These are phyloP conservation scores for Nettapus auritus DNA, from an alignment of 2,113 vertebrate genomes.

Conservation along the genomic window DNA sequence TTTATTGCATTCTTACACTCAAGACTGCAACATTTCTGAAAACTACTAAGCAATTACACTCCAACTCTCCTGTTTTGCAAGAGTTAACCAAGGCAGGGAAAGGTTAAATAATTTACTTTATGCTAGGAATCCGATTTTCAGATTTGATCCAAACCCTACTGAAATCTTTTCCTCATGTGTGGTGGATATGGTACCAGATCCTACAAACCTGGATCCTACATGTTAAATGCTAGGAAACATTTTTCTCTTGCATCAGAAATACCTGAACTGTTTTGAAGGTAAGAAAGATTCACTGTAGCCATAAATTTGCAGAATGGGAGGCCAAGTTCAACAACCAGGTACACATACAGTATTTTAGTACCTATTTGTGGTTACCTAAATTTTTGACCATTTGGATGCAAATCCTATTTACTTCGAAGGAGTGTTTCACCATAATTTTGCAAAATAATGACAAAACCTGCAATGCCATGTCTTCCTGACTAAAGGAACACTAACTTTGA, in stretches of 20 bases:
- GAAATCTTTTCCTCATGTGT: not conserved
- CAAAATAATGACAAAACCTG: not conserved
- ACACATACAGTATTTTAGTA: not conserved
- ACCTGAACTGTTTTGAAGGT: not conserved
- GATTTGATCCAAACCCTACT: not conserved
- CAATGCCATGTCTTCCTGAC: not conserved
- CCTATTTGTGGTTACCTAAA: not conserved
- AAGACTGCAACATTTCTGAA: not conserved
- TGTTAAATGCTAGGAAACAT: not conserved
- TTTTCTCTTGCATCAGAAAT: not conserved
- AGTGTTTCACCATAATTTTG: not conserved
- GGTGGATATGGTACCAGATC: not conserved
- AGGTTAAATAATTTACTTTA: not conserved
- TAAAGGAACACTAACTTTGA: not conserved
- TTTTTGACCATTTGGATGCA: constrained; percentile 23
- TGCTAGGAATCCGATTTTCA: not conserved
- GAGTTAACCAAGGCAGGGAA: not conserved
- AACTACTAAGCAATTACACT: not conserved
- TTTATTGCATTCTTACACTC: not conserved
- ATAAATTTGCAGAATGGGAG: not conserved
- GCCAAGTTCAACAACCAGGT: not conserved
- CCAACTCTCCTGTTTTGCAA: not conserved
- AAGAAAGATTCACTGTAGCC: not conserved
- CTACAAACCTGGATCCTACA: not conserved
- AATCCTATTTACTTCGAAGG: not conserved